Base-by-base conservation (phyloP, 2,888 invertebrate genomes). In the Macaria notata region DNA sequence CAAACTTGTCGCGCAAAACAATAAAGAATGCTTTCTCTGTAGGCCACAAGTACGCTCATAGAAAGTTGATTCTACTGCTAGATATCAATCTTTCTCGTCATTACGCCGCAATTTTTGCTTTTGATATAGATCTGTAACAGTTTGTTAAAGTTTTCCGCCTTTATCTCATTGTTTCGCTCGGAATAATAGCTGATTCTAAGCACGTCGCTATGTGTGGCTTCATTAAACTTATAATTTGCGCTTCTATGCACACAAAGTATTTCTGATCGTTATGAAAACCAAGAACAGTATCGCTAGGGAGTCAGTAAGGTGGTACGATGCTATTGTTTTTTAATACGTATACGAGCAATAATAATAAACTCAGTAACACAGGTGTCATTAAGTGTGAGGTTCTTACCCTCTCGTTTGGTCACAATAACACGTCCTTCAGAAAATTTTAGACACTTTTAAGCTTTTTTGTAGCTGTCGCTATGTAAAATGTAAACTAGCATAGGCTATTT, bases 1-100 rank as follows among this genome's bases (percentile, higher is more conserved):
- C 19, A 19, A 19, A 19, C 19, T 19, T 19, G 19, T 19, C 19
- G 19, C 19, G 19, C 19, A 19, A 19, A 19, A 19, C 19, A 19
- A 19, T 19, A 19, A 19, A 19, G 19, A 19, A 19, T 19, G 19
- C 19, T 19, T 19, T 19, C 19, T 19, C 19, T 19, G 19, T 19
- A 19, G 19, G 19, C 19, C 19, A 19, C 19, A 51, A 55, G 46
- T 56, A 61, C 54, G 53, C 66, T 60, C 61, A 65, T 76, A 73
- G 74, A 78, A 76, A 78, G 72, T 72, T 38, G 44, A 50, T 30
- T 50, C 59, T 46, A 56, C 59, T 64, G 43, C 49, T 54, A 66
- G 78, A 77, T 79, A 75, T 59, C 55, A 67, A 79, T 77, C 76
- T 74, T 70, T 75, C 71, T 70, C 73, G 61, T 70, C 74, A 73